Conservation (phyloP, 2,888 invertebrate species). For the Lamproptera curius region DNA sequence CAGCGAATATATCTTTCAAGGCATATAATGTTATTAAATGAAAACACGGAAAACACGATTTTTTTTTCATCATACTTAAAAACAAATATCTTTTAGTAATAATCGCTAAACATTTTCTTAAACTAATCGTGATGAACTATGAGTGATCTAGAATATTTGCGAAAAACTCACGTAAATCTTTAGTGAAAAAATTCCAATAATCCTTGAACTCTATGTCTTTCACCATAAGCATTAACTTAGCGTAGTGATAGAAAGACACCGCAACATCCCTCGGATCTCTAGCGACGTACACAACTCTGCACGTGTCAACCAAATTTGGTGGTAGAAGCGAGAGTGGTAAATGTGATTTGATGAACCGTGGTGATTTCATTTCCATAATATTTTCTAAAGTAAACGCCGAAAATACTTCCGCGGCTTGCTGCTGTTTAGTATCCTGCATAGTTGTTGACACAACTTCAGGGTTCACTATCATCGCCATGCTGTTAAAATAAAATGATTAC, state of each 20-base stretch:
- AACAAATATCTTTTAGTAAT: no score
- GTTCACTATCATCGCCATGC: not conserved
- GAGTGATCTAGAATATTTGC: no score
- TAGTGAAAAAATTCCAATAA: constrained; percentile 81
- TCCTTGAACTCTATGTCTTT: constrained; percentile 77
- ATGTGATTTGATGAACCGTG: constrained; percentile 71
- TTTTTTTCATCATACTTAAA: no score
- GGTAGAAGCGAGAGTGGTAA: constrained; percentile 84
- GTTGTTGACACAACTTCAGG: constrained; percentile 36
- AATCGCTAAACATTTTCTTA: no score
- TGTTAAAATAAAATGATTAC: no score
- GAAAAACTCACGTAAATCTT: constrained; percentile 50
- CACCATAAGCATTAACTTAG: constrained; percentile 53
- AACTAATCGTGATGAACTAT: no score
- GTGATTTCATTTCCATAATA: constrained; percentile 17
- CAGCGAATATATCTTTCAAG: no score
- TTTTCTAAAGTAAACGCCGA: not conserved
- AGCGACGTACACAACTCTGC: constrained; percentile 83
- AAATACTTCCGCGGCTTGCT: not conserved
- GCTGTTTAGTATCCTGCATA: not conserved
- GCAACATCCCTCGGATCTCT: constrained; percentile 89
- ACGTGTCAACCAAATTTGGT: constrained; percentile 63
- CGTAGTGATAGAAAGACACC: constrained; percentile 81
- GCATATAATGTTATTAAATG: no score
- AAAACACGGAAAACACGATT: no score